These are phyloP conservation scores for Salvator merianae DNA, from an alignment of 2,113 vertebrate genomes.

Conservation along the genomic window DNA sequence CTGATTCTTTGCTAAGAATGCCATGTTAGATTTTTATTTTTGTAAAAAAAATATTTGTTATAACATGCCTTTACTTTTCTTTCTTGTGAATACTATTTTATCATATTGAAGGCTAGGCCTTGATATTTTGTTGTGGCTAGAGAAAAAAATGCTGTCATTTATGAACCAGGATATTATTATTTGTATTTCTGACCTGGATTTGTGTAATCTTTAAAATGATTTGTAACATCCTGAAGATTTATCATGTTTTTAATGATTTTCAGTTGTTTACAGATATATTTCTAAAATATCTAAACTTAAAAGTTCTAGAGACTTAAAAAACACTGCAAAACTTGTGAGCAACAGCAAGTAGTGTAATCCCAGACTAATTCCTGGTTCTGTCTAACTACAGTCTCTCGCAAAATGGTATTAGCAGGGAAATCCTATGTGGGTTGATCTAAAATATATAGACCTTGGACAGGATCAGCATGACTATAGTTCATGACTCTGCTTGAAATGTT, in stretches of 20 bases:
- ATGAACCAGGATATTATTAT: not conserved
- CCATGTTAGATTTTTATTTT: not conserved
- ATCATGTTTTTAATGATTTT: constrained; percentile 6
- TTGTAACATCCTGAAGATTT: not conserved
- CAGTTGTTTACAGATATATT: not conserved
- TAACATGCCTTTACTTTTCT: constrained; percentile 6
- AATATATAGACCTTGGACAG: not conserved
- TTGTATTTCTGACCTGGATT: constrained; percentile 29
- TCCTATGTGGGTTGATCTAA: not conserved
- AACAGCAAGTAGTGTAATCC: not conserved
- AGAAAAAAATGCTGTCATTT: constrained; percentile 23
- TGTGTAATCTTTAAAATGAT: constrained; percentile 3
- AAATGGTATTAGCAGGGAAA: not conserved
- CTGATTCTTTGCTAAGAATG: constrained; percentile 19
- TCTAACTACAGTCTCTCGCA: not conserved
- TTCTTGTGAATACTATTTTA: not conserved
- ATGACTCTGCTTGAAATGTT: not conserved
- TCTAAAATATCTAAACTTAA: not conserved
- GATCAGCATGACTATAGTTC: not conserved
- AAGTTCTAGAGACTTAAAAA: not conserved
- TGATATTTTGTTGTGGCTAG: constrained; percentile 16
- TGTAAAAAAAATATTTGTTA: constrained; percentile 8
- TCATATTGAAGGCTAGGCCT: not conserved
- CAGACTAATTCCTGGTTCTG: not conserved
- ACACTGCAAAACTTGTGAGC: not conserved